These are phyloP conservation scores for Ibycter americanus DNA, from an alignment of 2,797 vertebrate genomes.

Conservation along the genomic window DNA sequence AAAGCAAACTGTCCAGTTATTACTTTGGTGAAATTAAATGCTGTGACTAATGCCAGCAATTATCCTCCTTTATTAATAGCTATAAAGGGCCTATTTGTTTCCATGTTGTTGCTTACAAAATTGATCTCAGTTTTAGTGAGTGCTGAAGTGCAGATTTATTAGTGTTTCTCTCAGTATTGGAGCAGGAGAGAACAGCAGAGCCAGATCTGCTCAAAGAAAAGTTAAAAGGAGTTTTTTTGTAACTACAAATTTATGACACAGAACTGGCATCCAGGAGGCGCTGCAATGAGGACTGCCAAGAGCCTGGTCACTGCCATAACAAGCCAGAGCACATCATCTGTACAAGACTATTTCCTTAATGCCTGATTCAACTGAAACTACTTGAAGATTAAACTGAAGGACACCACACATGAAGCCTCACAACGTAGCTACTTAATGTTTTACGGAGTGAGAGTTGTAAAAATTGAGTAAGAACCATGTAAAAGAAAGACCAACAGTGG, in stretches of 20 bases:
- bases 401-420: background rate
- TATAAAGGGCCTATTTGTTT: constrained; percentile 68
- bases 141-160: constrained; percentile 45
- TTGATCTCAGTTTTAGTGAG: constrained; percentile 53
- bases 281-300: background rate
- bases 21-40: constrained; percentile 68
- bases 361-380: background rate
- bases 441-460: background rate
- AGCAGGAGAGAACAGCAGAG: background rate
- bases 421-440: background rate
- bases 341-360: background rate
- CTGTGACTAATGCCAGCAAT: constrained; percentile 67
- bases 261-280: background rate
- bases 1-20: constrained; percentile 35
- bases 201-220: background rate
- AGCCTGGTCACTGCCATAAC: background rate
- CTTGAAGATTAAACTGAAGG: constrained; percentile 30
- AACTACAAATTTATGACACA: background rate
- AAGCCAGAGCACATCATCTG: background rate
- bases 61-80: constrained; percentile 69
- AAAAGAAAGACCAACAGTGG: background rate
- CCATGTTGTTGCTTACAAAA: constrained; percentile 53
- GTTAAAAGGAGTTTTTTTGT: background rate
- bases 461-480: background rate
- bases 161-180: background rate